phyloP scores from a whole-genome alignment of 2,113 vertebrate genomes.

The Bos javanicus region DNA sequence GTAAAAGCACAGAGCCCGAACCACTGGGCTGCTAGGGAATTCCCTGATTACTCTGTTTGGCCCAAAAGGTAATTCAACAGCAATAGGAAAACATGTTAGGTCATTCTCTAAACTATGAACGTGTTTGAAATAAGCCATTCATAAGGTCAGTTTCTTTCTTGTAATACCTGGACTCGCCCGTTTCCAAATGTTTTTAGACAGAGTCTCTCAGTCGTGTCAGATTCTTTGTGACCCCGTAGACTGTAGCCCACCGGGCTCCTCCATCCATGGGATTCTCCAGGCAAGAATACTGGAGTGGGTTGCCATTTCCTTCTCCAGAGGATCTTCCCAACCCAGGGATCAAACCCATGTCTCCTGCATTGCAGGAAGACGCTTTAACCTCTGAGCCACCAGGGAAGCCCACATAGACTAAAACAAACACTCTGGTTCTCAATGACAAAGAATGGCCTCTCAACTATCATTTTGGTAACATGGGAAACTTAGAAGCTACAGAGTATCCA shows the following conservation, averaged over 20 bases:
- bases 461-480: not conserved
- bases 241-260: too few relatives aligned
- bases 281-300: too few relatives aligned
- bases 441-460: not conserved
- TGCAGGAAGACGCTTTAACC: too few relatives aligned
- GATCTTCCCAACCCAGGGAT: too few relatives aligned
- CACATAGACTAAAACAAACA: not conserved
- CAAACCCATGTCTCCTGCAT: too few relatives aligned
- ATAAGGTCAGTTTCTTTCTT: not conserved
- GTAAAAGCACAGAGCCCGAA: not conserved
- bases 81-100: not conserved
- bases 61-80: not conserved
- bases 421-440: not conserved
- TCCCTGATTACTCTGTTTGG: not conserved
- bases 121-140: not conserved
- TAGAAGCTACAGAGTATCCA: not conserved
- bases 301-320: too few relatives aligned
- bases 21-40: not conserved
- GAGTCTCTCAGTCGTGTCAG: fast-evolving
- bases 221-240: too few relatives aligned
- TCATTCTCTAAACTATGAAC: not conserved
- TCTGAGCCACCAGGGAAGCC: too few relatives aligned
- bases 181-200: not conserved
- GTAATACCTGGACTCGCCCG: not conserved
- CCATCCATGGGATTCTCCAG: too few relatives aligned